Evolutionary conservation across 2,888 invertebrate genomes (phyloP).

Genomic region (Sphaerophoria taeniata): DNA sequence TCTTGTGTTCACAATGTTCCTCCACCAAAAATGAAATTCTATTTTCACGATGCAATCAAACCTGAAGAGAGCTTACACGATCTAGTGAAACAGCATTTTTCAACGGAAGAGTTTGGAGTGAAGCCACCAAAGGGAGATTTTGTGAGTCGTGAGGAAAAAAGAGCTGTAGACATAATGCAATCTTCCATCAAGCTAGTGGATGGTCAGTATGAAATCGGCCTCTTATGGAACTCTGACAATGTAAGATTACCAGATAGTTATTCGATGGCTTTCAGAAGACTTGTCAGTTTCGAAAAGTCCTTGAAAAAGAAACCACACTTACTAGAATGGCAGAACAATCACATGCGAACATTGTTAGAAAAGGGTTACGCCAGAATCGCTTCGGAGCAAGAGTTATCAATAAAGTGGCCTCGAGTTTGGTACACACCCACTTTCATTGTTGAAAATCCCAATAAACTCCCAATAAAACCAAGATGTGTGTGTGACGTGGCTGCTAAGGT

Average conservation of each 20-base stretch:
- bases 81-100: conserved; percentile 13
- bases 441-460: conserved; percentile 43
- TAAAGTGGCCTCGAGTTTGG: conserved; percentile 66
- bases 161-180: conserved; percentile 11
- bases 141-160: conserved; percentile 16
- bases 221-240: neutral
- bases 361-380: conserved; percentile 65
- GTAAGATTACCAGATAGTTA: conserved; percentile 49
- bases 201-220: conserved; percentile 6
- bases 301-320: conserved; percentile 48
- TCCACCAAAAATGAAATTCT: conserved; percentile 14
- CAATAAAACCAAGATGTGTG: conserved; percentile 44
- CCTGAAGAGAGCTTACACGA: conserved; percentile 10
- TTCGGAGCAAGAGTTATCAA: conserved; percentile 34
- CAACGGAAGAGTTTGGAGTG: conserved; percentile 23
- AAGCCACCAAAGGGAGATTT: neutral
- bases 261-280: conserved; percentile 53
- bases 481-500: conserved; percentile 54
- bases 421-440: conserved; percentile 75
- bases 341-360: conserved; percentile 44
- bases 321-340: conserved; percentile 44
- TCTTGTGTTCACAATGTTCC: neutral
- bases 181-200: conserved; percentile 3
- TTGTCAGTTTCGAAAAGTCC: conserved; percentile 47
- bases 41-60: conserved; percentile 35